Percentiles rank a stretch among this genome's conserved stretches.
Evolutionary conservation across 2,113 vertebrate species (phyloP).

Genomic region (Corythoichthys haematopterus): DNA sequence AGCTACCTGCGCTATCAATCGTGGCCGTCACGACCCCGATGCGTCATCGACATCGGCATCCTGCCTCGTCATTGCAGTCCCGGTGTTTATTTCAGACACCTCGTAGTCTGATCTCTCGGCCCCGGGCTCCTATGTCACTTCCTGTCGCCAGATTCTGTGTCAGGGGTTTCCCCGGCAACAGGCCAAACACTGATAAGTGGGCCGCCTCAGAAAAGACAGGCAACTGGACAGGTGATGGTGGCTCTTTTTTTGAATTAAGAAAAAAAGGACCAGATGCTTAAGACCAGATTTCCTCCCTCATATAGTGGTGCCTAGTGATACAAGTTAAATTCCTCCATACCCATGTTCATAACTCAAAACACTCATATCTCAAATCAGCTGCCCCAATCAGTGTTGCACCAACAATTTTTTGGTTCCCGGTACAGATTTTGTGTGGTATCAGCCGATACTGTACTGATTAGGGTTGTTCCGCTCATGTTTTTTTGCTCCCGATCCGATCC

Average conservation of each 20-base stretch:
- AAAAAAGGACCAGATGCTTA: too few relatives aligned
- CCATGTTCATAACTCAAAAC: too few relatives aligned
- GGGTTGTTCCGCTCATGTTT: too few relatives aligned
- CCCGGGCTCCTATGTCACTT: constrained; percentile 62
- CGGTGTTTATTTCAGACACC: constrained; percentile 65
- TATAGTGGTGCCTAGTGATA: too few relatives aligned
- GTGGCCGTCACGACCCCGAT: constrained; percentile 12
- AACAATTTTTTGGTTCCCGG: too few relatives aligned
- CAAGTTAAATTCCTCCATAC: too few relatives aligned
- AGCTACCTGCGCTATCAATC: constrained; percentile 13
- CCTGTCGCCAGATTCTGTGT: constrained; percentile 63
- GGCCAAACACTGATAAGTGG: constrained; percentile 3
- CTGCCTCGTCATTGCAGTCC: constrained; percentile 38
- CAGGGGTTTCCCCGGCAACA: constrained; percentile 42
- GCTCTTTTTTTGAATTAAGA: background rate
- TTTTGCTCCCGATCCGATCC: too few relatives aligned
- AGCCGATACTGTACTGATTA: too few relatives aligned
- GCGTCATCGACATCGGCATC: constrained; percentile 47
- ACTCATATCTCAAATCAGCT: too few relatives aligned
- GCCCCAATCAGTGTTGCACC: too few relatives aligned
- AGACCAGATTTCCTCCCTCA: too few relatives aligned
- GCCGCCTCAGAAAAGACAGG: background rate
- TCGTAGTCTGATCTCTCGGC: constrained; percentile 49
- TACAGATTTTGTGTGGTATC: too few relatives aligned
- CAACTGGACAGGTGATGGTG: background rate